Percentiles rank a stretch among this genome's conserved stretches.
phyloP scores from a whole-genome alignment of 2,888 invertebrate species.

The Sminthurinus aureus region DNA sequence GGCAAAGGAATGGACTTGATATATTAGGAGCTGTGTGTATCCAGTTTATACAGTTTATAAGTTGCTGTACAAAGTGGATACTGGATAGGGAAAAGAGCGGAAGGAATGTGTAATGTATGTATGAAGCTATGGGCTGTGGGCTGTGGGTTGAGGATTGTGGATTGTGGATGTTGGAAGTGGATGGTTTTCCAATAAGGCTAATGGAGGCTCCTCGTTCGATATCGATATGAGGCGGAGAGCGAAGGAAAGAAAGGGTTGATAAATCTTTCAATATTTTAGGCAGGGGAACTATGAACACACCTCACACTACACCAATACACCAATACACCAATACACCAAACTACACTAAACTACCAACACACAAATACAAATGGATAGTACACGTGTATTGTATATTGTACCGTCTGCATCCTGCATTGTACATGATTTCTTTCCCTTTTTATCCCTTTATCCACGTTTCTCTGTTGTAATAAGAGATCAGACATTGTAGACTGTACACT shows the following conservation, averaged over 20 bases:
- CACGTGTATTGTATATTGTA: neutral
- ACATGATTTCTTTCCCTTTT: conserved; percentile 4
- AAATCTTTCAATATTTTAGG: conserved; percentile 58
- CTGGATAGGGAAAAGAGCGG: too few relatives aligned
- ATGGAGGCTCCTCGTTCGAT: too few relatives aligned
- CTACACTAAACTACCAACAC: neutral
- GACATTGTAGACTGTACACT: neutral
- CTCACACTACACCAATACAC: conserved; percentile 28
- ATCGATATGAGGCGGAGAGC: too few relatives aligned
- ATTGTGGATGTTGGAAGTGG: conserved; percentile 3
- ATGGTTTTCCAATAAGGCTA: conserved; percentile 59
- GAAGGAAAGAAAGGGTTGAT: conserved; percentile 58
- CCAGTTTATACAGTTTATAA: neutral
- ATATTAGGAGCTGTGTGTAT: too few relatives aligned
- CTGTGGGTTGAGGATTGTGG: neutral
- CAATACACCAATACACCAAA: neutral
- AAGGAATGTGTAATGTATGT: neutral
- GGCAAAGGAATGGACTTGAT: too few relatives aligned
- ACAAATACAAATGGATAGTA: neutral
- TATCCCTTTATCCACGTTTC: too few relatives aligned
- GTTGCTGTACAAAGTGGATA: neutral
- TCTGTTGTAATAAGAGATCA: too few relatives aligned
- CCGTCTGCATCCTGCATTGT: neutral
- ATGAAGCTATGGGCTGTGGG: neutral
- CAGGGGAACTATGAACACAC: conserved; percentile 45